Evolutionary conservation across 64 coral and sea anemone species (phyloP), one percentile per base, ranked within the genome.

Genomic region (Montipora efflorescens): DNA sequence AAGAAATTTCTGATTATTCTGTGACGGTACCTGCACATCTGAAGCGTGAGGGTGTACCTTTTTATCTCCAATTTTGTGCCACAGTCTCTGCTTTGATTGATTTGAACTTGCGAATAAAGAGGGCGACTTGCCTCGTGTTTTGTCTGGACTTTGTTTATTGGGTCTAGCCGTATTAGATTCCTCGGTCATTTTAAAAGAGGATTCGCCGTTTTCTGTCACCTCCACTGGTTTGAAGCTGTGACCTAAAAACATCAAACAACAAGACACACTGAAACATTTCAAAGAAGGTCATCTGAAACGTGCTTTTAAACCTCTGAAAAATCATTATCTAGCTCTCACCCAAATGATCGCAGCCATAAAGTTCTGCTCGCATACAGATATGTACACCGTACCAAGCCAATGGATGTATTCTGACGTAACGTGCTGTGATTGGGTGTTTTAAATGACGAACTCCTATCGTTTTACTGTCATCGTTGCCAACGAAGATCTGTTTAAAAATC

Each of bases 311-410:
- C 8, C 14, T 22, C 18, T 0, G 21, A 21, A 21, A 5, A 5
- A 71, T 4, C 4, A n/a, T 4, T 18, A 25, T 9, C 5, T 15
- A 11, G 20, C 58, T 9, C 81, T 81, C 84, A 94, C 95, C 92
- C 49, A 83, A 57, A 16, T 92, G 92, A 89, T 97, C 95, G 67
- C 97, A 99, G 77, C 97, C 97, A 88, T 94, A 99, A 13, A 99
- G 78, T 79, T 99, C 97, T 22, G 94, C 89, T 81, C 97, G 95
- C 97, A 99, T 99, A 49, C 97, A 99, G 9, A 96, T 99, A 45
- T 74, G 86, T 12, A 81, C 90, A 1, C 97, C 97, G 47, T 99
- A 90, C 97, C 97, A 99, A 25, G 92, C 77, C 47, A 80, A 66
- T 2, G 97, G 97, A 76, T 94, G 87, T 43, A 99, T 89, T 58